Conservation (phyloP, 1,140 invertebrate genomes). For the Thaumetopoea pityocampa region DNA sequence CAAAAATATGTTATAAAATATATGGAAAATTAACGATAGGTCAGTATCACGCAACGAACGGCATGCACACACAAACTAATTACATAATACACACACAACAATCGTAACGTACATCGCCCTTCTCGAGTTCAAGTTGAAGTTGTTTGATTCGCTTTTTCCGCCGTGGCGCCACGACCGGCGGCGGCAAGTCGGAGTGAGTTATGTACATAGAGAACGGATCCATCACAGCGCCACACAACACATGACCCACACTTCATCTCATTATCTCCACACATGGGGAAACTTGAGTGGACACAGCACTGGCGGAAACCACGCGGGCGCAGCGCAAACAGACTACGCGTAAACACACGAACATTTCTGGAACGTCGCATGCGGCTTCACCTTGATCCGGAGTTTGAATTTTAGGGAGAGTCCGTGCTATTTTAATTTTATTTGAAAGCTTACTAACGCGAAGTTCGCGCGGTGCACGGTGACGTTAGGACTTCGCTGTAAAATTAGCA, state of each 20-base stretch:
- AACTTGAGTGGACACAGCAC: slow-evolving; percentile 35
- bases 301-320: slow-evolving; percentile 37
- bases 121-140: slow-evolving; percentile 49
- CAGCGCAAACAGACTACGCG: slow-evolving; percentile 32
- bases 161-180: slow-evolving; percentile 63
- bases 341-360: slow-evolving; percentile 52
- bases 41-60: slow-evolving; percentile 2
- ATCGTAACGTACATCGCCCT: slow-evolving; percentile 40
- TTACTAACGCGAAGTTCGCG: slow-evolving; percentile 64
- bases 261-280: slow-evolving; percentile 19
- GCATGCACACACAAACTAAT: slow-evolving; percentile 21
- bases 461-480: slow-evolving; percentile 35
- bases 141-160: slow-evolving; percentile 70
- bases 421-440: slow-evolving; percentile 67
- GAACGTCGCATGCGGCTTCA: slow-evolving; percentile 64
- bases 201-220: slow-evolving; percentile 70
- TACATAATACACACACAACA: slow-evolving; percentile 22
- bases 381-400: slow-evolving; percentile 72
- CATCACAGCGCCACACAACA: slow-evolving; percentile 29
- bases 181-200: slow-evolving; percentile 54
- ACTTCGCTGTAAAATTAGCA: slow-evolving; percentile 33
- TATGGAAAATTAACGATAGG: no score
- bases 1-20: no score
- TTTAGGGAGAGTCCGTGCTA: slow-evolving; percentile 57
- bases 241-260: slow-evolving; percentile 23